Percentiles rank a stretch among this genome's conserved stretches.
Evolutionary conservation across 2,888 invertebrate genomes (phyloP).

Genomic region (Thymelicus acteon): DNA sequence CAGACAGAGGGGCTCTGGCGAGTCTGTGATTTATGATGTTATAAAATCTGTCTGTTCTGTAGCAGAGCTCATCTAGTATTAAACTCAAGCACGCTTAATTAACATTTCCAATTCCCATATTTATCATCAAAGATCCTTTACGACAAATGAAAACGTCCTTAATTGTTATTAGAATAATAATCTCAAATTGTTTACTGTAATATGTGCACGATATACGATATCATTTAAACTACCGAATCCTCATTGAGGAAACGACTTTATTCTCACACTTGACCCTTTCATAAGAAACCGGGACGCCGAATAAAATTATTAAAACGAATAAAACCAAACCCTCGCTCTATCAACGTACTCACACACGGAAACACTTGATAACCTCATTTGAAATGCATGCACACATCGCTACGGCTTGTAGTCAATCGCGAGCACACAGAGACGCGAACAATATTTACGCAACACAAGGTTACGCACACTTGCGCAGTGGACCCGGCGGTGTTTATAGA

Average conservation of each 20-base stretch:
- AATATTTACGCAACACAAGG: constrained; percentile 39
- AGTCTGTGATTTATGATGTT: too few relatives aligned
- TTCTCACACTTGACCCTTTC: constrained; percentile 74
- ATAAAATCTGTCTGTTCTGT: too few relatives aligned
- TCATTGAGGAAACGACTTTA: constrained; percentile 31
- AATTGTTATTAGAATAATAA: background rate
- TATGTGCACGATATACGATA: background rate
- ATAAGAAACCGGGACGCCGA: constrained; percentile 61
- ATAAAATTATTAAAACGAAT: constrained; percentile 72
- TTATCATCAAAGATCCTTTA: too few relatives aligned
- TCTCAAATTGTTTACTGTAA: background rate
- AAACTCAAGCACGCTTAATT: too few relatives aligned
- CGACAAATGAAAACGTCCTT: background rate
- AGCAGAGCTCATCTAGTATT: too few relatives aligned
- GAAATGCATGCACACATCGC: constrained; percentile 51
- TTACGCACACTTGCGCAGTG: constrained; percentile 31
- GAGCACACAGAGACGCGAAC: constrained; percentile 30
- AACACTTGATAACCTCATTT: constrained; percentile 69
- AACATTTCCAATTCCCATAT: too few relatives aligned
- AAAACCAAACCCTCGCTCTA: constrained; percentile 53
- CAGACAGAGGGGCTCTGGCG: too few relatives aligned
- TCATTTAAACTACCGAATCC: constrained; percentile 3
- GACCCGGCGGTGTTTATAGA: constrained; percentile 30
- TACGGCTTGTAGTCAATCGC: constrained; percentile 10
- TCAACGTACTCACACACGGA: constrained; percentile 54